These are phyloP conservation scores for Probosciger aterrimus DNA, from an alignment of 2,113 vertebrate species.

Conservation along the genomic window DNA sequence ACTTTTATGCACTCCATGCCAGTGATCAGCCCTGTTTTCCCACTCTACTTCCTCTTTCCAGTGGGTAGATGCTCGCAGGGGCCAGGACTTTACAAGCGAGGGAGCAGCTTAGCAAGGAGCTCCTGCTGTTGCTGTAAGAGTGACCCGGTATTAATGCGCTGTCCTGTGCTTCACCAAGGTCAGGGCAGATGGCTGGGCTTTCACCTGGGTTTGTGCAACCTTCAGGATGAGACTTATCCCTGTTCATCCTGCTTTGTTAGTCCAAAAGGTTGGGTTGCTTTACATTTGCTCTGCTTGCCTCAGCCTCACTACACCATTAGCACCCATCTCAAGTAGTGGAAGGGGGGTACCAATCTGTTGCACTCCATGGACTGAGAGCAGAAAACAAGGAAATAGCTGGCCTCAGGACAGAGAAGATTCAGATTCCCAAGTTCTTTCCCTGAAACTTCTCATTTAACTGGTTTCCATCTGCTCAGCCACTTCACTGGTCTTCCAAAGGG, in stretches of 20 bases:
- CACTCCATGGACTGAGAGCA: background rate
- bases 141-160: fast-evolving
- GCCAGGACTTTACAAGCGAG: fast-evolving
- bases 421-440: background rate
- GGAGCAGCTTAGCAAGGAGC: background rate
- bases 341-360: background rate
- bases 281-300: background rate
- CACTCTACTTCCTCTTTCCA: background rate
- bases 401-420: background rate
- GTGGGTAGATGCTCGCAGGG: fast-evolving
- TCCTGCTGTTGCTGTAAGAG: background rate
- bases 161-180: background rate
- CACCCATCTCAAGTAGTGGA: background rate
- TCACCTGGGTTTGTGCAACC: background rate
- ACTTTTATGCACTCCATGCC: fast-evolving
- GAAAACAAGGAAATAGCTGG: background rate
- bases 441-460: background rate
- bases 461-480: background rate
- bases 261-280: background rate
- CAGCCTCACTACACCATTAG: background rate
- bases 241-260: background rate
- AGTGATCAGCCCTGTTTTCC: background rate
- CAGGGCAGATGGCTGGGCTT: background rate
- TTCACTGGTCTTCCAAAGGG: background rate
- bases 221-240: background rate